Conservation (phyloP, 2,888 invertebrate genomes). For the Leucoma salicis region DNA sequence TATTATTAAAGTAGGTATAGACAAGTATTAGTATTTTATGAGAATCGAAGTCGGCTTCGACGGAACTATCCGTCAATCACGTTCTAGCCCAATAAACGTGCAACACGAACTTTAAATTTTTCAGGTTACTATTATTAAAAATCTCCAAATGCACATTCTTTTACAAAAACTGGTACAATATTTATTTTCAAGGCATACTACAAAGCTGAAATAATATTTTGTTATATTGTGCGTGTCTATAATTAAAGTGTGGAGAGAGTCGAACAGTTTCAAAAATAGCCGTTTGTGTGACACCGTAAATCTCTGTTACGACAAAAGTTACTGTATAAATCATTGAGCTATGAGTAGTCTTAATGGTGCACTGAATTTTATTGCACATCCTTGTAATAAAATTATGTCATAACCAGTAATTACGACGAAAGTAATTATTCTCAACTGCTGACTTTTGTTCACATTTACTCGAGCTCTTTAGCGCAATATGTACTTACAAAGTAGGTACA, state of each 20-base stretch:
- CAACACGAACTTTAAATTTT: slow-evolving; percentile 20
- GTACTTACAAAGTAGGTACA: no score
- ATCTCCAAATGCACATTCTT: slow-evolving; percentile 28
- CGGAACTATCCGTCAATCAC: slow-evolving; percentile 22
- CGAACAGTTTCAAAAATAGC: slow-evolving; percentile 71
- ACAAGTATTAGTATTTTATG: slow-evolving; percentile 3
- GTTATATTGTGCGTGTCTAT: slow-evolving; percentile 70
- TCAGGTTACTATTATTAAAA: slow-evolving; percentile 14
- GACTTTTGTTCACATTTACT: no score
- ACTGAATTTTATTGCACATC: slow-evolving; percentile 67
- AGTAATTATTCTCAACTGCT: no score
- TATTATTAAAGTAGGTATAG: neutral
- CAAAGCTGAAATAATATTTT: slow-evolving; percentile 63
- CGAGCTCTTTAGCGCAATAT: no score
- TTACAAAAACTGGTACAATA: slow-evolving; percentile 49
- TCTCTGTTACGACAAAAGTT: slow-evolving; percentile 70
- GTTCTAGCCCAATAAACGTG: slow-evolving; percentile 16
- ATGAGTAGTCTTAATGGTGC: slow-evolving; percentile 60
- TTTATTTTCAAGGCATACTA: slow-evolving; percentile 57
- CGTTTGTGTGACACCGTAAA: slow-evolving; percentile 72
- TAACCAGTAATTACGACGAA: slow-evolving; percentile 55
- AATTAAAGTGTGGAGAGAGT: slow-evolving; percentile 74
- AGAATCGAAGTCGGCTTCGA: slow-evolving; percentile 7
- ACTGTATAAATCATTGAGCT: slow-evolving; percentile 65
- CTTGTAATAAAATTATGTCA: slow-evolving; percentile 63